Percentiles rank a stretch among this genome's conserved stretches.
Evolutionary conservation across 2,888 invertebrate species (phyloP).

Genomic region (Nemapogon koenigi): DNA sequence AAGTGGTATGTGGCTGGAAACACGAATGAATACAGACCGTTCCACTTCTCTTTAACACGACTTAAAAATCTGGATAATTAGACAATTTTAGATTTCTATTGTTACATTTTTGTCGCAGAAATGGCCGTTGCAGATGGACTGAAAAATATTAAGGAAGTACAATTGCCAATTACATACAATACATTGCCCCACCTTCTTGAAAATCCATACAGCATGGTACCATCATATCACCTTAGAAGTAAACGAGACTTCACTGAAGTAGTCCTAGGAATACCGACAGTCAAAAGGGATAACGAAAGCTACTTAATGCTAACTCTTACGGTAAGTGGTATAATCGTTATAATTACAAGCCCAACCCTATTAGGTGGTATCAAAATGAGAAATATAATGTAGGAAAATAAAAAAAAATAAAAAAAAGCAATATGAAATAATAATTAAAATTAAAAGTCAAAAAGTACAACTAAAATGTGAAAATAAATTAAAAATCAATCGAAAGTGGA

Average conservation of each 20-base stretch:
- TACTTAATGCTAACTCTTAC: slow-evolving; percentile 83
- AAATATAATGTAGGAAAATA: too few species aligned
- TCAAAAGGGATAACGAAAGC: slow-evolving; percentile 84
- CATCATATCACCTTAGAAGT: slow-evolving; percentile 79
- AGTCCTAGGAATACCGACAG: slow-evolving; percentile 90
- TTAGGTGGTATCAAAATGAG: too few species aligned
- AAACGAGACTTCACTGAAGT: slow-evolving; percentile 79
- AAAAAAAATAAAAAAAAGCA: too few species aligned
- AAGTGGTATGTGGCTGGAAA: too few species aligned
- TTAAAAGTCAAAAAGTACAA: too few species aligned
- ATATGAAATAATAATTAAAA: too few species aligned
- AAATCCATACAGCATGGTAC: slow-evolving; percentile 76
- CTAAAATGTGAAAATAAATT: too few species aligned
- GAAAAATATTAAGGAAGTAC: slow-evolving; percentile 50
- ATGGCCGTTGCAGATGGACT: slow-evolving; percentile 38
- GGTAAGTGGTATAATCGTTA: slow-evolving; percentile 22
- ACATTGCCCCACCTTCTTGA: slow-evolving; percentile 87
- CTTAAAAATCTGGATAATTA: too few species aligned
- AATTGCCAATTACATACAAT: slow-evolving; percentile 81
- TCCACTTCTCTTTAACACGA: too few species aligned
- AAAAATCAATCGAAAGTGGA: too few species aligned
- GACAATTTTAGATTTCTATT: too few species aligned
- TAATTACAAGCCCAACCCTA: not conserved
- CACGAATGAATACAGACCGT: too few species aligned
- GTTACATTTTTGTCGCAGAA: not conserved